Percentiles rank a stretch among this genome's conserved stretches.
Conservation (phyloP, 2,888 invertebrate species). For the Apodemia mormo region DNA sequence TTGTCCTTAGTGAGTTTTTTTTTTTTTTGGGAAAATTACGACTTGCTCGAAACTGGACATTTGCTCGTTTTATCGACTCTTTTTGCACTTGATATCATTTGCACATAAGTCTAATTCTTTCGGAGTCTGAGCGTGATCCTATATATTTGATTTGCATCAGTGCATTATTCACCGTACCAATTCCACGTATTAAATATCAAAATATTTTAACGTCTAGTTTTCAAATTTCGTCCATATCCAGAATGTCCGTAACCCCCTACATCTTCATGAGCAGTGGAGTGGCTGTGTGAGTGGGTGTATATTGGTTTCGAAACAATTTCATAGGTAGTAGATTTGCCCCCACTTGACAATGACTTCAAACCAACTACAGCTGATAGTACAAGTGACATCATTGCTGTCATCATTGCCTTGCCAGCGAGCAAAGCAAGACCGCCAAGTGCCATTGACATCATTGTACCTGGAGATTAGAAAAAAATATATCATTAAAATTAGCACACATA, state of each 20-base stretch:
- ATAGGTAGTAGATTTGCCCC: slow-evolving; percentile 89
- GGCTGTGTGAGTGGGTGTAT: slow-evolving; percentile 84
- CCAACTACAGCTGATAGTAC: slow-evolving; percentile 89
- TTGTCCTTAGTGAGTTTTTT: too few relatives aligned
- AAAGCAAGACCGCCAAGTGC: slow-evolving; percentile 89
- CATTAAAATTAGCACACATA: too few relatives aligned
- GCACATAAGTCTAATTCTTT: too few relatives aligned
- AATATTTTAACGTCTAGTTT: slow-evolving; percentile 51
- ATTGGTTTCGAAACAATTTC: slow-evolving; percentile 92
- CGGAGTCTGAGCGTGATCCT: too few relatives aligned
- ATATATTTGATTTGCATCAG: too few relatives aligned
- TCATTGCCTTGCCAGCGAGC: slow-evolving; percentile 91
- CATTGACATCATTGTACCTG: slow-evolving; percentile 87
- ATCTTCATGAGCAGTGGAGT: slow-evolving; percentile 83
- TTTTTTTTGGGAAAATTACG: too few relatives aligned
- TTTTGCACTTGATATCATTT: too few relatives aligned
- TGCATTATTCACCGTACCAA: slow-evolving; percentile 6
- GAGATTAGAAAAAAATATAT: neutral
- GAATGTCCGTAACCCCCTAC: slow-evolving; percentile 79
- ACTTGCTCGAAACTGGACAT: too few relatives aligned
- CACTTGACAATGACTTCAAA: slow-evolving; percentile 86
- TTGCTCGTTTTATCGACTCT: too few relatives aligned
- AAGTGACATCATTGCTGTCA: slow-evolving; percentile 91
- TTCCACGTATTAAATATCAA: neutral
- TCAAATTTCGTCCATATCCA: slow-evolving; percentile 74